Percentiles rank a stretch among this genome's conserved stretches.
These are phyloP conservation scores for Gymnorhina tibicen DNA, from an alignment of 2,113 vertebrate genomes.

Conservation along the genomic window DNA sequence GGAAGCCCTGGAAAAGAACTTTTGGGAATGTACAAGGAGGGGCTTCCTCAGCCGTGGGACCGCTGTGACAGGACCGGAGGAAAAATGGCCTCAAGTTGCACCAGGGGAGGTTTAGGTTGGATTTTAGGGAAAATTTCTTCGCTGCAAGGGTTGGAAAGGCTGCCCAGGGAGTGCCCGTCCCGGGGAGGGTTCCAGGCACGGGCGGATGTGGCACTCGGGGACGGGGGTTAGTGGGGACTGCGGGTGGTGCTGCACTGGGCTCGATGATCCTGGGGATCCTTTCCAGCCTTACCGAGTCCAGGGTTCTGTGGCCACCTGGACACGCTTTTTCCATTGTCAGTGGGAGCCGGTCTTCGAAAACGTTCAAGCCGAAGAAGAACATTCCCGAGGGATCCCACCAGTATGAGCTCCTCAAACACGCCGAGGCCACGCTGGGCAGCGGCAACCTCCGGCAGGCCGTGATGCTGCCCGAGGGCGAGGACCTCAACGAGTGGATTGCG, in stretches of 20 bases:
- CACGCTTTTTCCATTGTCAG: conserved; percentile 50
- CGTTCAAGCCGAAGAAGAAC: conserved; percentile 97
- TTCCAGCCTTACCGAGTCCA: accelerated
- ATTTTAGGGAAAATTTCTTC: background rate
- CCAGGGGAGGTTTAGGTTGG: background rate
- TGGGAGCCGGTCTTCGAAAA: conserved; percentile 91
- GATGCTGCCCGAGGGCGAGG: conserved; percentile 93
- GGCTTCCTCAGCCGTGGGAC: background rate
- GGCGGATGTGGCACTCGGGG: background rate
- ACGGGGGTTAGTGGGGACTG: too few species aligned
- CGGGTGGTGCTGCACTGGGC: too few species aligned
- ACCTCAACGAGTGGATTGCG: conserved; percentile 97
- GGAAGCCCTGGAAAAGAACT: background rate
- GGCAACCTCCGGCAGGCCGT: conserved; percentile 93
- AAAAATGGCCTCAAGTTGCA: background rate
- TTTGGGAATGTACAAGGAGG: too few species aligned
- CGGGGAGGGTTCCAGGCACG: background rate
- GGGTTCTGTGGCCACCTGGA: background rate
- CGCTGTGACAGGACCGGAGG: background rate
- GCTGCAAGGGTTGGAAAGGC: too few species aligned
- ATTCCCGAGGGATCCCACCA: conserved; percentile 96
- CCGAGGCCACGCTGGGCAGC: conserved; percentile 91
- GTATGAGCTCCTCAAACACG: conserved; percentile 94
- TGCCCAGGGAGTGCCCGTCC: too few species aligned
- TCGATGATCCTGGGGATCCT: background rate